Evolutionary conservation across 2,888 invertebrate genomes (phyloP).

Genomic region (Dicyrtoma fusca): DNA sequence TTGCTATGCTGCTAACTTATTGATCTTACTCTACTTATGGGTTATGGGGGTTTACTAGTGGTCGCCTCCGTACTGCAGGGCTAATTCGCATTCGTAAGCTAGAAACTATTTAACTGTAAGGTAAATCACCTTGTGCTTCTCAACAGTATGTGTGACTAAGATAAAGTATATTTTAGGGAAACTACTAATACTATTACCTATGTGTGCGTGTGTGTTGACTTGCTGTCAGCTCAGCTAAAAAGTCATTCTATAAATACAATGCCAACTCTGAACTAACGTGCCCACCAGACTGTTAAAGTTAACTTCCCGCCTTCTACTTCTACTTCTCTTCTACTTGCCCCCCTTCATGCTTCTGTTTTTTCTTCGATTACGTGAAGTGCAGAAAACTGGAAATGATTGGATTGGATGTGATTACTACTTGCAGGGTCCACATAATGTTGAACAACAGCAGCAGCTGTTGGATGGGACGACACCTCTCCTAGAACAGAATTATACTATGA

Average conservation of each 20-base stretch:
- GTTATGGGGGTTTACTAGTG: conserved; percentile 1
- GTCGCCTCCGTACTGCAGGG: no score
- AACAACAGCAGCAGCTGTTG: conserved; percentile 36
- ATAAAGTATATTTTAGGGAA: conserved; percentile 1
- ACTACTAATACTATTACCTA: neutral
- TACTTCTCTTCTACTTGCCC: conserved; percentile 28
- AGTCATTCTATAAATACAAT: conserved; percentile 1
- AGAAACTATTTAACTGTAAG: neutral
- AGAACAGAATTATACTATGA: conserved; percentile 19
- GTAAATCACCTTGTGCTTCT: conserved; percentile 26
- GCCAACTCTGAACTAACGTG: conserved; percentile 19
- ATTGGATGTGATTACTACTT: conserved; percentile 32
- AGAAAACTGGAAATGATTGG: conserved; percentile 27
- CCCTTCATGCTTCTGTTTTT: conserved; percentile 32
- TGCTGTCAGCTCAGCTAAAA: conserved; percentile 21
- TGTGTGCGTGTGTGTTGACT: conserved; percentile 21
- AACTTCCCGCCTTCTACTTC: conserved; percentile 20
- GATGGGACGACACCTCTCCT: conserved; percentile 43
- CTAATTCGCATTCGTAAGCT: neutral
- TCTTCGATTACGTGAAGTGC: conserved; percentile 31
- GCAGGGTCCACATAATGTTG: conserved; percentile 33
- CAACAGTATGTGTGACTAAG: conserved; percentile 3
- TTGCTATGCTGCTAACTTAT: neutral
- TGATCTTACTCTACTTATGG: neutral
- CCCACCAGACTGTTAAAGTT: conserved; percentile 24